Conservation (phyloP, 2,888 invertebrate genomes). For the Xestia rhomboidea region DNA sequence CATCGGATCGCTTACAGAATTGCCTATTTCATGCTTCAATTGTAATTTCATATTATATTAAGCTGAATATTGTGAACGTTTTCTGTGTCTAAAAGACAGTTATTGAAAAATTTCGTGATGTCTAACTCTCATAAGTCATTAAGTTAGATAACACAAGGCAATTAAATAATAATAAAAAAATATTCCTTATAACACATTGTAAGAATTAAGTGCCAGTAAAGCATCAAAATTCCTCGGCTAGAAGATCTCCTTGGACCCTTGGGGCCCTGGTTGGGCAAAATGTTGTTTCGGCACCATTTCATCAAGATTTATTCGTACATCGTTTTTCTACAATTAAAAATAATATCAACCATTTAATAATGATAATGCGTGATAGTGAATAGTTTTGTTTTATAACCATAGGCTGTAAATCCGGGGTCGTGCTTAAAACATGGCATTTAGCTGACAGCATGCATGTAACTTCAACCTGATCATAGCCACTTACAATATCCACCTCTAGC, state of each 20-base stretch:
- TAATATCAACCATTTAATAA: neutral
- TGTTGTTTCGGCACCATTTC: neutral
- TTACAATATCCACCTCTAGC: slow-evolving; percentile 10
- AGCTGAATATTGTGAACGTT: slow-evolving; percentile 36
- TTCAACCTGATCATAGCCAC: neutral
- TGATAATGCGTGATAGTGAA: slow-evolving; percentile 1
- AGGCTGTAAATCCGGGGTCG: slow-evolving; percentile 4
- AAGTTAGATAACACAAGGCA: neutral
- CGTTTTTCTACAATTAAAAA: neutral
- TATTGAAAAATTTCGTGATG: slow-evolving; percentile 1
- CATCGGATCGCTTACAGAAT: slow-evolving; percentile 68
- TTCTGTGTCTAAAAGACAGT: slow-evolving; percentile 24
- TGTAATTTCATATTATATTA: slow-evolving; percentile 69
- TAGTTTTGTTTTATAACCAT: slow-evolving; percentile 33
- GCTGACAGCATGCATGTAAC: slow-evolving; percentile 4
- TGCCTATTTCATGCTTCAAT: slow-evolving; percentile 76
- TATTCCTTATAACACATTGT: neutral
- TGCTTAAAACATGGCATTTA: slow-evolving; percentile 10
- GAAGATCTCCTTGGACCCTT: neutral
- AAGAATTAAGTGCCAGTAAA: neutral
- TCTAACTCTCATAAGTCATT: neutral
- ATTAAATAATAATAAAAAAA: neutral
- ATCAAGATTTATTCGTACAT: slow-evolving; percentile 1
- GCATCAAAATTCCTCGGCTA: neutral
- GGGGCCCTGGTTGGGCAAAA: neutral